A percentile compares a stretch with the other conserved stretches of the same genome.
Evolutionary conservation across 1,140 invertebrate genomes (phyloP).

Genomic region (Sminthurides bifidus): DNA sequence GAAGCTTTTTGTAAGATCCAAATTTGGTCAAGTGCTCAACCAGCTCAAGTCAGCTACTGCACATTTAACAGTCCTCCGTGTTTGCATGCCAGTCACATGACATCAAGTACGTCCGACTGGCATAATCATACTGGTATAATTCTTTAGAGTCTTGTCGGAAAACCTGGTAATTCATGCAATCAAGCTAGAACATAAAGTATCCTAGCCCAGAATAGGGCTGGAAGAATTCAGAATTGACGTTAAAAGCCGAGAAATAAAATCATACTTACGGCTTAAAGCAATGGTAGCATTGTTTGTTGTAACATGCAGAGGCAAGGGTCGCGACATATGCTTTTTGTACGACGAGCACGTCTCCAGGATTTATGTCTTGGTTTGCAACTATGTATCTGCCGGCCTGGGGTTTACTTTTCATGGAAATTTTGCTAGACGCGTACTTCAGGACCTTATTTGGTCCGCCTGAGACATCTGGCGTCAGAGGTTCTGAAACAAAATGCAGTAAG

Average conservation of each 20-base stretch:
- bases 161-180: no score
- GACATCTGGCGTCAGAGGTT: slow-evolving; percentile 4
- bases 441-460: slow-evolving; percentile 14
- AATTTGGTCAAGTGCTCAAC: no score
- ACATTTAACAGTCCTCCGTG: no score
- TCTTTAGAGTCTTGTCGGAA: no score
- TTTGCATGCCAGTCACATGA: no score
- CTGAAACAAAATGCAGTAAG: background rate
- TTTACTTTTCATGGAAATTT: slow-evolving; percentile 10
- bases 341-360: slow-evolving; percentile 53
- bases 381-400: slow-evolving; percentile 23
- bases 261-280: slow-evolving; percentile 47
- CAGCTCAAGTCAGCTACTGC: no score
- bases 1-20: no score
- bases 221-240: background rate
- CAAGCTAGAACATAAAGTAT: no score
- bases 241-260: background rate
- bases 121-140: no score
- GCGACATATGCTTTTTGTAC: slow-evolving; percentile 62
- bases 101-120: no score
- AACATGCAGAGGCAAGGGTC: slow-evolving; percentile 53
- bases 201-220: background rate
- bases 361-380: slow-evolving; percentile 49
- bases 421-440: slow-evolving; percentile 13
- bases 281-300: slow-evolving; percentile 63